Evolutionary conservation across 2,113 vertebrate species (phyloP), one percentile per base, ranked within the genome.

Genomic region (Triplophysa siluroides): DNA sequence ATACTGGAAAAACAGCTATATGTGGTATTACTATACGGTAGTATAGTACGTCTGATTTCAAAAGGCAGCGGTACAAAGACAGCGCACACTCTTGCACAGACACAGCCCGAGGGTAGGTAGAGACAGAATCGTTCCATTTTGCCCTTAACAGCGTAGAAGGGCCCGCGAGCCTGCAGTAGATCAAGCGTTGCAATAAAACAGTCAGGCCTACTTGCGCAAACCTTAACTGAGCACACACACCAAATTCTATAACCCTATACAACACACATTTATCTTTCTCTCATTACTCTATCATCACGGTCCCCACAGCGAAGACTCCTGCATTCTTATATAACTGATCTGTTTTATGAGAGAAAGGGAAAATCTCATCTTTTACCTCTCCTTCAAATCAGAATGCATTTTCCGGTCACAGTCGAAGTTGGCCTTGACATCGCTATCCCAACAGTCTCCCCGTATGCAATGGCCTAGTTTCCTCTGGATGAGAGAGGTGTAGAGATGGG

Each of bases 151-250:
- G 71, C 72, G 67, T 65, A 79, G 65, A 78, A 58, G 79, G 79
- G 79, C 80, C 83, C 70, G 65, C 62, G 9, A 84, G 83, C 79
- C 76, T 50, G 60, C 83, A 76, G 63, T 82, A 79, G 75, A 84
- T 84, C 83, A 81, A 78, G 52, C 29, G 8, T 50, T 70, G 76
- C 80, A 84, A 84, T 84, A 84, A 78, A 84, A 62, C 76, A 82
- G 76, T 84, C 80, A 69, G 56, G 60, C 60, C 33, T 81, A 54
- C 74, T 84, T 74, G 29, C 11, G n/a, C 69, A 81, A 68, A 83
- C 81, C 74, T 83, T 75, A 78, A 75, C 70, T 82, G 78, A 79
- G 43, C 64, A 18, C 66, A 61, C 38, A 70, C 81, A 19, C 65
- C n/a, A 45, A 71, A 75, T 67, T 78, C 21, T 64, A 66, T 77